phyloP scores from a whole-genome alignment of 2,113 vertebrate species.

The Trochalopteron elliotii region DNA sequence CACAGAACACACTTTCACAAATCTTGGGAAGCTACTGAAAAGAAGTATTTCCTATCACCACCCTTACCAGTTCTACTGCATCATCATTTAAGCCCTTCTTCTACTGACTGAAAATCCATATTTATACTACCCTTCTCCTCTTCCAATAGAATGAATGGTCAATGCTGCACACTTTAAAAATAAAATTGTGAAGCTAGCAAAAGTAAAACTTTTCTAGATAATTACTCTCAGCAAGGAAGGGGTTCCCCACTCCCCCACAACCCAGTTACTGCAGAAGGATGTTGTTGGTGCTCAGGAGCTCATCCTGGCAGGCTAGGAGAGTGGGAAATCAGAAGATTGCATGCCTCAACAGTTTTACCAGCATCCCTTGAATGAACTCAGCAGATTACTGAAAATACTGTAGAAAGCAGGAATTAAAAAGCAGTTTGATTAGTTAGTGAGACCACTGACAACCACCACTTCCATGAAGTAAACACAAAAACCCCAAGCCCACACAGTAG shows the following conservation, averaged over 20 bases:
- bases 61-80: not conserved
- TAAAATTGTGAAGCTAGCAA: not conserved
- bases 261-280: not conserved
- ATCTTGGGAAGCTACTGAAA: not conserved
- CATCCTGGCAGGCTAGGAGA: not conserved
- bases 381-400: not conserved
- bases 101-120: not conserved
- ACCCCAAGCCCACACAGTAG: not conserved
- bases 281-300: not conserved
- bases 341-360: not conserved
- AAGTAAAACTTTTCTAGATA: not conserved
- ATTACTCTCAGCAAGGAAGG: not conserved
- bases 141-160: not conserved
- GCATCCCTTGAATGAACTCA: not conserved
- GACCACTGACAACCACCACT: not conserved
- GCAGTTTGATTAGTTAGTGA: not conserved
- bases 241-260: no score
- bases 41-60: not conserved
- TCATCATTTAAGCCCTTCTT: not conserved
- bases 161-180: not conserved
- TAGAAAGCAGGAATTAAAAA: not conserved
- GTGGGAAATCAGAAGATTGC: accelerated
- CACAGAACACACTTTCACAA: not conserved
- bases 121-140: not conserved
- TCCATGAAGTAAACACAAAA: not conserved